These are phyloP conservation scores for Nothocercus nigrocapillus DNA, from an alignment of 2,113 vertebrate genomes.

Conservation along the genomic window DNA sequence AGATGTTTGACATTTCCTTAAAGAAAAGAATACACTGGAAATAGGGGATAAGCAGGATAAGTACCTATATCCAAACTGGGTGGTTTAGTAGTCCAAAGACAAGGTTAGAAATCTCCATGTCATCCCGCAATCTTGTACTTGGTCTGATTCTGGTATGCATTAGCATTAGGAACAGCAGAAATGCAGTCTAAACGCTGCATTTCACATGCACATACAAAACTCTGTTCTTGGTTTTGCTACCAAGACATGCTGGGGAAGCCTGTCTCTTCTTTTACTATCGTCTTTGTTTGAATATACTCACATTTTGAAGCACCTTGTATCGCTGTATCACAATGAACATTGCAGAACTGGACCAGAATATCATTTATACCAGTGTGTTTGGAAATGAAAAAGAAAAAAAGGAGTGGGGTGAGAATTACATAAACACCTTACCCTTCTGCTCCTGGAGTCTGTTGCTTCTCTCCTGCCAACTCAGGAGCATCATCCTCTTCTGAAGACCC, in stretches of 20 bases:
- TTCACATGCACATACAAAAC: neutral
- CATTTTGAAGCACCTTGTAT: neutral
- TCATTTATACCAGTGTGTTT: neutral
- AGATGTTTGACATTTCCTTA: neutral
- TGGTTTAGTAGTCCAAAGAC: too few relatives aligned
- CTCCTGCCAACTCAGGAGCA: conserved; percentile 85
- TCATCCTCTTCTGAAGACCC: conserved; percentile 98
- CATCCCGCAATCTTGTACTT: too few relatives aligned
- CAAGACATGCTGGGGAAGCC: accelerated
- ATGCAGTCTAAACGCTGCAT: too few relatives aligned
- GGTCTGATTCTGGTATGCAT: too few relatives aligned
- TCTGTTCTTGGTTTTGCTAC: neutral
- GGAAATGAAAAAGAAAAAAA: neutral
- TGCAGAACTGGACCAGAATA: neutral
- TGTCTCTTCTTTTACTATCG: neutral
- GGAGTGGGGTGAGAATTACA: accelerated
- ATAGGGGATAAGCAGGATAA: neutral
- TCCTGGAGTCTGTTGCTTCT: conserved; percentile 85
- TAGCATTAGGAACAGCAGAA: too few relatives aligned
- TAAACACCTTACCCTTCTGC: conserved; percentile 86
- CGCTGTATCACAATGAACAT: neutral
- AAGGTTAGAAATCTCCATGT: too few relatives aligned
- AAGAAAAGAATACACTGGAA: neutral
- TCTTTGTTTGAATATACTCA: neutral
- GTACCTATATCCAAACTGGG: neutral